Evolutionary conservation across 30 jellyfish, hydroid and myxozoan genomes (phyloP).

Genomic region (Hydractinia symbiolongicarpus): DNA sequence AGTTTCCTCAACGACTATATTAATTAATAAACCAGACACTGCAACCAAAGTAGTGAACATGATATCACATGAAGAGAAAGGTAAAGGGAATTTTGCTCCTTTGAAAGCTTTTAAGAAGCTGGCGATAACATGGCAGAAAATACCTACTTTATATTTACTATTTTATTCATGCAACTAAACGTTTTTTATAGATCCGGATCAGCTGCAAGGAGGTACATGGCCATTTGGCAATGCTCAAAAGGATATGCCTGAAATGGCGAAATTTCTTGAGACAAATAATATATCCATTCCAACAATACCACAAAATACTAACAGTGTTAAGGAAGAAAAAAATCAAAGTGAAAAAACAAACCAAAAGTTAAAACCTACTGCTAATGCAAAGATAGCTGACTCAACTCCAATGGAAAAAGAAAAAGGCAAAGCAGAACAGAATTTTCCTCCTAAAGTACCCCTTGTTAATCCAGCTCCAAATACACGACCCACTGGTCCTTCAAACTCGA

Average conservation of each 20-base stretch:
- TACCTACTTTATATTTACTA: too few relatives aligned
- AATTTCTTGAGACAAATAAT: slow-evolving; percentile 4
- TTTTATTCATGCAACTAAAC: too few relatives aligned
- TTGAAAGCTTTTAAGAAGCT: too few relatives aligned
- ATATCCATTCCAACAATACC: slow-evolving; percentile 1
- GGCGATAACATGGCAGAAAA: too few relatives aligned
- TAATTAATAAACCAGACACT: too few relatives aligned
- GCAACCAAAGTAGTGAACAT: too few relatives aligned
- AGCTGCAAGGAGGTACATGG: slow-evolving; percentile 63
- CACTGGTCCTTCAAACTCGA: slow-evolving; percentile 33
- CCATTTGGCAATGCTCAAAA: slow-evolving; percentile 33
- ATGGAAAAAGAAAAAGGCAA: background rate
- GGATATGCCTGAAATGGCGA: slow-evolving; percentile 1
- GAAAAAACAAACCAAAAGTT: background rate
- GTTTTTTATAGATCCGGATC: slow-evolving; percentile 50
- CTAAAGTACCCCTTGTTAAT: background rate
- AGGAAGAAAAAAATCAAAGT: background rate
- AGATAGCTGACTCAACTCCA: background rate
- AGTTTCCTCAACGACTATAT: too few relatives aligned
- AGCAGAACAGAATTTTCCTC: background rate
- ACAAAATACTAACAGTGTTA: background rate
- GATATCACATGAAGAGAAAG: too few relatives aligned
- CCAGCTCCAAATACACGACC: slow-evolving; percentile 32
- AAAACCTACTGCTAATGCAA: background rate
- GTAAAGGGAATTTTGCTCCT: too few relatives aligned